phyloP scores from a whole-genome alignment of 2,113 vertebrate genomes.

The Sclerurus mexicanus region DNA sequence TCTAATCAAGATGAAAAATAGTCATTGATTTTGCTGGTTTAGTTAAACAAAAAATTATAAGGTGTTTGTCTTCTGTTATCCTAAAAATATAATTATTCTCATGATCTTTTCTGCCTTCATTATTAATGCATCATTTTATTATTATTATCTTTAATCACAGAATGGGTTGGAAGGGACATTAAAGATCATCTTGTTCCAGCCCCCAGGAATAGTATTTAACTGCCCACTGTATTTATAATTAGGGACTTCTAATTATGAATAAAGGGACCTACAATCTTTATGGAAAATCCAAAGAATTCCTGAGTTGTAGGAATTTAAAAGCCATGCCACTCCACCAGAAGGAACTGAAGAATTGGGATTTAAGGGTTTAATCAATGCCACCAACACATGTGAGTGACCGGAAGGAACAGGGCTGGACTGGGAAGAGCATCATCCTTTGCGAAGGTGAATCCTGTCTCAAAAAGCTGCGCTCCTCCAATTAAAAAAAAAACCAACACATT shows the following conservation, averaged over 20 bases:
- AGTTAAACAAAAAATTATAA: background rate
- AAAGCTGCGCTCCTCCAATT: background rate
- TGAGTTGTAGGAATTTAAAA: background rate
- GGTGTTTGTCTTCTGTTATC: background rate
- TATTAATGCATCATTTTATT: background rate
- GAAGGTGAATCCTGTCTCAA: background rate
- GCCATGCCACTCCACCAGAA: background rate
- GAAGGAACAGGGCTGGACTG: background rate
- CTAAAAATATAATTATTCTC: background rate
- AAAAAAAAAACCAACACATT: background rate
- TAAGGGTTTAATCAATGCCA: background rate
- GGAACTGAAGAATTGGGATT: background rate
- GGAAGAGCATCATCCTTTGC: background rate
- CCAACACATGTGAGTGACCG: accelerated
- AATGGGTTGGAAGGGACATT: background rate
- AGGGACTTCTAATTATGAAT: background rate
- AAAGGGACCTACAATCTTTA: no score
- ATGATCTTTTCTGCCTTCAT: background rate
- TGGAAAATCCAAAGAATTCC: background rate
- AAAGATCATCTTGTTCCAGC: background rate
- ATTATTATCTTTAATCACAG: background rate
- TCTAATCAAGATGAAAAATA: background rate
- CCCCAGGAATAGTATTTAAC: background rate
- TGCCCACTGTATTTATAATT: background rate
- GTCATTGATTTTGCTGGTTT: accelerated